Conservation (phyloP, 1,140 invertebrate species). For the Trichonephila clavata region DNA sequence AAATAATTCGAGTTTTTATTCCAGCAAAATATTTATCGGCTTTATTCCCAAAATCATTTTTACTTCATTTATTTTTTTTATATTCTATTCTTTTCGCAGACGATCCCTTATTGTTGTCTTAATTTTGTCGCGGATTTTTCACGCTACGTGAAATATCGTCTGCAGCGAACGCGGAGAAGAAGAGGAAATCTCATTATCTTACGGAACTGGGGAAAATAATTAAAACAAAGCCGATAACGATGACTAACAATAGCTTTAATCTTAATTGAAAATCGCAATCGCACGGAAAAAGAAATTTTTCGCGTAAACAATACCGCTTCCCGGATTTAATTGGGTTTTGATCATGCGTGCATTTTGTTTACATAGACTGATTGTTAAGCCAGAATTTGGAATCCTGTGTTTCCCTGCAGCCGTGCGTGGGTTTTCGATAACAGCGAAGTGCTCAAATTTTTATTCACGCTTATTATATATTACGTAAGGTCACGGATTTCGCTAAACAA, state of each 20-base stretch:
- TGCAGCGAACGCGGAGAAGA: conserved; percentile 23
- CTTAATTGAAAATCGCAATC: conserved; percentile 77
- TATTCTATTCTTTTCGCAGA: conserved; percentile 26
- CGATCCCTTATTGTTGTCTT: conserved; percentile 74
- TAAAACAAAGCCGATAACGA: conserved; percentile 77
- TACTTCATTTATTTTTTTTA: conserved; percentile 50
- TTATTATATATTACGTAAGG: conserved; percentile 64
- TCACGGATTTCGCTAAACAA: conserved; percentile 52
- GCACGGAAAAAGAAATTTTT: conserved; percentile 74
- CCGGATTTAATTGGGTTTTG: conserved; percentile 76
- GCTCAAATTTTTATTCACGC: conserved; percentile 63
- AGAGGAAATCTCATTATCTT: conserved; percentile 74
- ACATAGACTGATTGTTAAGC: conserved; percentile 69
- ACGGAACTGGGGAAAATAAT: conserved; percentile 75
- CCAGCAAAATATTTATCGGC: conserved; percentile 74
- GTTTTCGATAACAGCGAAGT: conserved; percentile 62
- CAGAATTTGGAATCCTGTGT: conserved; percentile 29
- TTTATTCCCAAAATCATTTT: conserved; percentile 59
- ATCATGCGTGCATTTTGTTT: conserved; percentile 75
- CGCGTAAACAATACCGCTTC: conserved; percentile 72
- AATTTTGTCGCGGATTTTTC: conserved; percentile 76
- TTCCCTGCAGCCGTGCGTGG: conserved; percentile 34
- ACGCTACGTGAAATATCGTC: conserved; percentile 70
- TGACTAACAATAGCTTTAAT: conserved; percentile 77
- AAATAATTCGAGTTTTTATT: conserved; percentile 74